A percentile compares a stretch with the other conserved stretches of the same genome.
phyloP scores from a whole-genome alignment of 1,140 invertebrate species.

The Pectinophora gossypiella region DNA sequence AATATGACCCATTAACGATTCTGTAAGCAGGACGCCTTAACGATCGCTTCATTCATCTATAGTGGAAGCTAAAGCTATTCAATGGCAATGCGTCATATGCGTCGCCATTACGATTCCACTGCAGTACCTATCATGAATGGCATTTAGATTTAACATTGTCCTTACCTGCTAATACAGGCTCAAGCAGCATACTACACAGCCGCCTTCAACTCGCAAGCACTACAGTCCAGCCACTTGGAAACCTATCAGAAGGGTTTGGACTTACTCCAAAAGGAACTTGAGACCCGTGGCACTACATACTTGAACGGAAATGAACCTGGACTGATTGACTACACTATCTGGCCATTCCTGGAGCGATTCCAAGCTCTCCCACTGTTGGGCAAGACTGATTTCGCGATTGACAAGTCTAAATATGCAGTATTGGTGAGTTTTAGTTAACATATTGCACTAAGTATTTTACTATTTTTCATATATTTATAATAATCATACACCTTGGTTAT shows the following conservation, averaged over 20 bases:
- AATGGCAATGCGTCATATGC: too few species aligned
- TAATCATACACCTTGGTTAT: too few species aligned
- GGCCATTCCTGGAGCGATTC: constrained; percentile 90
- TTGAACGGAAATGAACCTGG: constrained; percentile 83
- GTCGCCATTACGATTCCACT: too few species aligned
- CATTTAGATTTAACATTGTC: too few species aligned
- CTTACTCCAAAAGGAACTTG: constrained; percentile 81
- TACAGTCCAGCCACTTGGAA: constrained; percentile 36
- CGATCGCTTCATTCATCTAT: too few species aligned
- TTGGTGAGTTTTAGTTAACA: constrained; percentile 54
- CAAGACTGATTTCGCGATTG: constrained; percentile 75
- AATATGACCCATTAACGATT: too few species aligned
- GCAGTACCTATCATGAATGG: too few species aligned
- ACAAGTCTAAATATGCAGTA: constrained; percentile 48
- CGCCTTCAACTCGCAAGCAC: constrained; percentile 46
- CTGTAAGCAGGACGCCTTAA: too few species aligned
- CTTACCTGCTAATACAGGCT: too few species aligned
- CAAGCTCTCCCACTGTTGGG: constrained; percentile 77
- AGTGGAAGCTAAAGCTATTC: too few species aligned
- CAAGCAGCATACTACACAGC: constrained; percentile 63
- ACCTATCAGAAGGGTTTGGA: constrained; percentile 75
- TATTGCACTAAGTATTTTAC: too few species aligned
- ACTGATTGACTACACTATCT: constrained; percentile 89
- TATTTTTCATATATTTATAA: too few species aligned
- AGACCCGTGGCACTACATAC: constrained; percentile 79